phyloP scores from a whole-genome alignment of 2,113 vertebrate species.

The Ceuthmochares aereus region DNA sequence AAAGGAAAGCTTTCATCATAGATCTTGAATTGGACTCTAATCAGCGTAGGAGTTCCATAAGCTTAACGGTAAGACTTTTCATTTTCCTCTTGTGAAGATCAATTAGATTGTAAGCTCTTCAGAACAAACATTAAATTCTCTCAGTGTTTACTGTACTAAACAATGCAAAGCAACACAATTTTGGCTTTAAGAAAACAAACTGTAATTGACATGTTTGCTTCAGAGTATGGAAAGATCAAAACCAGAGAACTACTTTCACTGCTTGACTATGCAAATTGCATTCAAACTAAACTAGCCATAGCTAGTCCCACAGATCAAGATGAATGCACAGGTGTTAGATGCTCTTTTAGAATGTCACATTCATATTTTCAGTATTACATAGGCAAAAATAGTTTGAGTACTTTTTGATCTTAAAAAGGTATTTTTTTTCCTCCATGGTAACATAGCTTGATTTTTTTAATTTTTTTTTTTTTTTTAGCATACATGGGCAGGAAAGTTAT shows the following conservation, averaged over 20 bases:
- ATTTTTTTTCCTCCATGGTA: neutral
- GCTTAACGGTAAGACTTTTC: constrained; percentile 61
- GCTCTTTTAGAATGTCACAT: neutral
- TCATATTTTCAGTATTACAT: neutral
- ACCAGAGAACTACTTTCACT: constrained; percentile 31
- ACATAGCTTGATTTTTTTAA: rapidly evolving
- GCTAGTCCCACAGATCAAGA: neutral
- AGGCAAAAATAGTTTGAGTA: neutral
- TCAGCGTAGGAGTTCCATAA: constrained; percentile 48
- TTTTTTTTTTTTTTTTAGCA: neutral
- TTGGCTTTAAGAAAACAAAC: constrained; percentile 49
- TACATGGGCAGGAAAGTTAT: neutral
- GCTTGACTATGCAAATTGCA: neutral
- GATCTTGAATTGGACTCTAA: constrained; percentile 64
- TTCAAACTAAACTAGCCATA: neutral
- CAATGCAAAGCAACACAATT: constrained; percentile 47
- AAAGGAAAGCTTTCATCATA: constrained; percentile 60
- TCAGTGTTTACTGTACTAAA: constrained; percentile 40
- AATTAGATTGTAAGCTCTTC: constrained; percentile 56
- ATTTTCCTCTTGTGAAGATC: constrained; percentile 58
- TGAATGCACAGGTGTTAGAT: neutral
- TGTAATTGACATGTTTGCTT: constrained; percentile 67
- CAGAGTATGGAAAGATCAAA: constrained; percentile 43
- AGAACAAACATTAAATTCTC: constrained; percentile 31
- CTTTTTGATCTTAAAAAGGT: constrained; percentile 2